A percentile compares a stretch with the other conserved stretches of the same genome.
Evolutionary conservation across 2,797 vertebrate genomes (phyloP).

Genomic region (Pantherophis alleghaniensis): DNA sequence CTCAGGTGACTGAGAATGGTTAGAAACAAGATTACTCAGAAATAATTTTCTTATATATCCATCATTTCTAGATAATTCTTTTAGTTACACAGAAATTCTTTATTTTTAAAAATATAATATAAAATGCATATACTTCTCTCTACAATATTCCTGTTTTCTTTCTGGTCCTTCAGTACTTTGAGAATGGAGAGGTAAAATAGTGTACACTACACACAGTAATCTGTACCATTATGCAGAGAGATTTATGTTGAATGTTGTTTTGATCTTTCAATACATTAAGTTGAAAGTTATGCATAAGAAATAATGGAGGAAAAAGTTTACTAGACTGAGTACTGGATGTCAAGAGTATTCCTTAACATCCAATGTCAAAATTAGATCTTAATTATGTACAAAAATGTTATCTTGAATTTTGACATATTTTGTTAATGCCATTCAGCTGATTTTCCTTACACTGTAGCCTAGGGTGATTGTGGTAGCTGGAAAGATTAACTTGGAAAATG

Average conservation of each 20-base stretch:
- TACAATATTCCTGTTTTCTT: not conserved
- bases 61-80: not conserved
- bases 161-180: not conserved
- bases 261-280: not conserved
- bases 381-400: not conserved
- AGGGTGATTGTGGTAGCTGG: not conserved
- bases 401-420: not conserved
- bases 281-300: not conserved
- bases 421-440: not conserved
- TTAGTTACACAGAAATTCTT: not conserved
- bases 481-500: not conserved
- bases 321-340: not conserved
- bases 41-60: not conserved
- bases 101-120: not conserved
- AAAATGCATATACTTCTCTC: not conserved
- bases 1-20: not conserved
- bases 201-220: not conserved
- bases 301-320: not conserved
- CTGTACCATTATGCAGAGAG: not conserved
- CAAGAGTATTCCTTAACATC: not conserved
- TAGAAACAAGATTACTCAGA: not conserved
- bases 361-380: not conserved
- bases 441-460: not conserved
- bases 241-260: not conserved
- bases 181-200: not conserved